Conservation (phyloP, 1,140 invertebrate species). For the Drosophila equinoxialis region DNA sequence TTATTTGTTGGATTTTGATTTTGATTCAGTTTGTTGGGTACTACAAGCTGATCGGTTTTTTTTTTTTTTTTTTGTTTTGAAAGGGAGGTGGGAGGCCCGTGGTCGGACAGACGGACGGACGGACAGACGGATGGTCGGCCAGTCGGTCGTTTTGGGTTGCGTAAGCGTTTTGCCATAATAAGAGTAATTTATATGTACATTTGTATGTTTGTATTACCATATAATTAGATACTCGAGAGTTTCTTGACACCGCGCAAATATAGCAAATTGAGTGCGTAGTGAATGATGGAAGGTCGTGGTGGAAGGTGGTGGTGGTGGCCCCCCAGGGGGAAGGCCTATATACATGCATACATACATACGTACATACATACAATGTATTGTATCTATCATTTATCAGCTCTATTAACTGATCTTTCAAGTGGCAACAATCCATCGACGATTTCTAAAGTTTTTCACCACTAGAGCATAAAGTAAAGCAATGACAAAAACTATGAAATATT, state of each 20-base stretch:
- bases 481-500: neutral
- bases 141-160: constrained; percentile 38
- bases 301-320: neutral
- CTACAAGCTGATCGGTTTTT: neutral
- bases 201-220: constrained; percentile 77
- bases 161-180: constrained; percentile 62
- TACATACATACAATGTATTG: constrained; percentile 25
- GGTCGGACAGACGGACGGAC: neutral
- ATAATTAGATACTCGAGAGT: constrained; percentile 79
- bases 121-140: neutral
- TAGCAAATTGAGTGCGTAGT: constrained; percentile 38
- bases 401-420: constrained; percentile 75
- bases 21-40: constrained; percentile 1
- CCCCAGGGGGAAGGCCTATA: neutral
- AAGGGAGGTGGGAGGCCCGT: constrained; percentile 1
- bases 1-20: constrained; percentile 4
- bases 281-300: constrained; percentile 24
- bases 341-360: neutral
- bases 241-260: constrained; percentile 66
- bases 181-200: constrained; percentile 80
- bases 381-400: constrained; percentile 78
- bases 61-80: neutral
- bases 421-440: constrained; percentile 18
- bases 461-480: constrained; percentile 32
- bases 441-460: constrained; percentile 1